Evolutionary conservation across 1,140 invertebrate species (phyloP).

Genomic region (Zaprionus ghesquierei): DNA sequence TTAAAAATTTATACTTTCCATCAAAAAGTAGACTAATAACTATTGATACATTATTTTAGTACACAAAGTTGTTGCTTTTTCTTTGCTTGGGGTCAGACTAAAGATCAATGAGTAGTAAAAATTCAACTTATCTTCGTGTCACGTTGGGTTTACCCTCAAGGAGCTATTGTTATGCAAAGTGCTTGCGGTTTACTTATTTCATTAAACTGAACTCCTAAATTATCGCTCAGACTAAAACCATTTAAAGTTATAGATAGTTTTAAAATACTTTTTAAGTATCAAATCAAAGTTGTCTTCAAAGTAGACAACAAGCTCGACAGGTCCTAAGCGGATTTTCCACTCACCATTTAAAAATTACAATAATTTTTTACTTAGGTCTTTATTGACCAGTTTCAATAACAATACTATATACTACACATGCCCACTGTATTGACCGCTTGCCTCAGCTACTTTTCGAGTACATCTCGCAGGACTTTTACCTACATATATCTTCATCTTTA

Average conservation of each 20-base stretch:
- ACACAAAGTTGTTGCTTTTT: not conserved
- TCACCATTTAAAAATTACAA: too few relatives aligned
- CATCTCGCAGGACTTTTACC: conserved; percentile 1
- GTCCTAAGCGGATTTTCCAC: too few relatives aligned
- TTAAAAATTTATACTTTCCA: not conserved
- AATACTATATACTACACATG: too few relatives aligned
- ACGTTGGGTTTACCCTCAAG: not conserved
- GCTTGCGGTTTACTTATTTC: not conserved
- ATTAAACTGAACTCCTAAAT: not conserved
- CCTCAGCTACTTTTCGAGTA: not conserved
- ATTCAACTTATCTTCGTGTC: not conserved
- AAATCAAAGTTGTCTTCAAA: too few relatives aligned
- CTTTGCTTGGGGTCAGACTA: not conserved
- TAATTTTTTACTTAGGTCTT: too few relatives aligned
- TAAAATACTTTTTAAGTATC: too few relatives aligned
- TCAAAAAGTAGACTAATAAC: not conserved
- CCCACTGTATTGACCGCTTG: not conserved
- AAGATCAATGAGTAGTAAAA: not conserved
- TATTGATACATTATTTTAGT: not conserved
- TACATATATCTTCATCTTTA: conserved; percentile 27
- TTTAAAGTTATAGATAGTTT: not conserved
- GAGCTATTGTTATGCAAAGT: not conserved
- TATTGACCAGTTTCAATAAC: too few relatives aligned
- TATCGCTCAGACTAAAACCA: not conserved
- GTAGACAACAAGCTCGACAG: too few relatives aligned